Evolutionary conservation across 2,888 invertebrate genomes (phyloP).

Genomic region (Molorchus minor): DNA sequence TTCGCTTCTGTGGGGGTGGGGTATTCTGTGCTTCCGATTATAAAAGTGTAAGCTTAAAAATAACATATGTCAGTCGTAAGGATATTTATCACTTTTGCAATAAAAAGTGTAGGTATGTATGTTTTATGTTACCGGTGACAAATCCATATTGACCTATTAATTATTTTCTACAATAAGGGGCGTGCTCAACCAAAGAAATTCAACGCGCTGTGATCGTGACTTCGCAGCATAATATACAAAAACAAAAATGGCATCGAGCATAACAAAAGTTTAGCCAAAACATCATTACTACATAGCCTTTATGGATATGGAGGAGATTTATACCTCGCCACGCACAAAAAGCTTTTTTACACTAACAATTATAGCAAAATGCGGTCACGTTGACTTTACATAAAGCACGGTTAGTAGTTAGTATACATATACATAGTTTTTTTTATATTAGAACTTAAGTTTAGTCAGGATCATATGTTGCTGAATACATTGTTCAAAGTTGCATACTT

Average conservation of each 20-base stretch:
- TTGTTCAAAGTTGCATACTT: no score
- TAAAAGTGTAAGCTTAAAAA: no score
- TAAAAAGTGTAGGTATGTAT: no score
- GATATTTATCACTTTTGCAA: no score
- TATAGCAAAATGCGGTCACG: constrained; percentile 15
- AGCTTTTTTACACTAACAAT: constrained; percentile 13
- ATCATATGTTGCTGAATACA: no score
- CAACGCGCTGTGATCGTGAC: not conserved
- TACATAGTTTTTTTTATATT: constrained; percentile 9
- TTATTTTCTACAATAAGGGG: not conserved
- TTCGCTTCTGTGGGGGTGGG: no score
- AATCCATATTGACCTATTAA: no score
- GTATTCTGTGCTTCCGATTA: no score
- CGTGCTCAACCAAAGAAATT: not conserved
- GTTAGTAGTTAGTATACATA: constrained; percentile 2
- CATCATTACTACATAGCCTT: constrained; percentile 4
- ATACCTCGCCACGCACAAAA: constrained; percentile 9
- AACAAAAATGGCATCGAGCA: constrained; percentile 6
- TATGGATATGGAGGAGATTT: constrained; percentile 3
- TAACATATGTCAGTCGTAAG: no score
- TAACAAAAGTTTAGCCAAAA: constrained; percentile 4
- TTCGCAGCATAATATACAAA: not conserved
- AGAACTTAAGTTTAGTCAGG: no score
- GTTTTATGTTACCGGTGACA: no score
- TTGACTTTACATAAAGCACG: constrained; percentile 15